Evolutionary conservation across 2,888 invertebrate species (phyloP).

Genomic region (Oscheius sp.): DNA sequence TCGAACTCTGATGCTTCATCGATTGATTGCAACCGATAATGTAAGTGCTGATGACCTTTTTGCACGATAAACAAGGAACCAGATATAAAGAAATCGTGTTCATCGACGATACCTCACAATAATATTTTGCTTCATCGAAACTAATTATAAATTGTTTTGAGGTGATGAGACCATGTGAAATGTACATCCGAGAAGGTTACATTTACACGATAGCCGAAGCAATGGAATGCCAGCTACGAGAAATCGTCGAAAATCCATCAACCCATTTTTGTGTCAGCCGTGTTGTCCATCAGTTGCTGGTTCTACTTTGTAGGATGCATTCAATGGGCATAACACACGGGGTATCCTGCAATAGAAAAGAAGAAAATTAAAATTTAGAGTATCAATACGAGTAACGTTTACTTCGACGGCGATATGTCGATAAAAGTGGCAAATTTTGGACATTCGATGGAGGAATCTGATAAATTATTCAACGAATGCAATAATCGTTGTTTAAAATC

Average conservation of each 20-base stretch:
- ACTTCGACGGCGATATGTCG: not conserved
- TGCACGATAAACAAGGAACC: not conserved
- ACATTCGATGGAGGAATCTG: not conserved
- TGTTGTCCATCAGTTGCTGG: slow-evolving; percentile 2
- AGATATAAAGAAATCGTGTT: too few relatives aligned
- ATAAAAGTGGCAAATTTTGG: slow-evolving; percentile 1
- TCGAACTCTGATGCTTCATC: not conserved
- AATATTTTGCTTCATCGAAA: not conserved
- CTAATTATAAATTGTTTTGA: not conserved
- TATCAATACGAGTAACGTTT: not conserved
- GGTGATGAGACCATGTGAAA: slow-evolving; percentile 5
- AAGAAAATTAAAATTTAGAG: not conserved
- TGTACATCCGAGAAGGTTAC: slow-evolving; percentile 10
- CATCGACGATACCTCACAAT: too few relatives aligned
- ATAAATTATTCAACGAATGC: too few relatives aligned
- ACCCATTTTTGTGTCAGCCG: slow-evolving; percentile 6
- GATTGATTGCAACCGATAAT: not conserved
- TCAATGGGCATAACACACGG: not conserved
- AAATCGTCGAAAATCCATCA: slow-evolving; percentile 1
- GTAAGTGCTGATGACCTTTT: not conserved
- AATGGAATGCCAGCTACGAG: not conserved
- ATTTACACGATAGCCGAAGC: not conserved
- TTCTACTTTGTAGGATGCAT: not conserved
- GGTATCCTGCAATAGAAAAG: not conserved
- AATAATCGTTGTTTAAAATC: not conserved